Percentiles rank a stretch among this genome's conserved stretches.
Evolutionary conservation across 2,888 invertebrate species (phyloP).

Genomic region (Acronicta leporina): DNA sequence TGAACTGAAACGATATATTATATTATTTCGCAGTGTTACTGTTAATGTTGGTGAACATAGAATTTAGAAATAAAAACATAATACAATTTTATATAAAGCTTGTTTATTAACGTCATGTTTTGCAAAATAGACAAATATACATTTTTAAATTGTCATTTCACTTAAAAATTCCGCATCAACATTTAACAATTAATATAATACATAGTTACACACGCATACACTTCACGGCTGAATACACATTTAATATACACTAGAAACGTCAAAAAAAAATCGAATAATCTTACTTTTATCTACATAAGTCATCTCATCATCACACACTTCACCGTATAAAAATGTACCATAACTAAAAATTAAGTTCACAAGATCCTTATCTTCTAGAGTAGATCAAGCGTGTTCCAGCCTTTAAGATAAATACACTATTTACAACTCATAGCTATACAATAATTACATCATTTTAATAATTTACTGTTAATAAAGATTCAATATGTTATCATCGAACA

Average conservation of each 20-base stretch:
- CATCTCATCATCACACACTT: constrained; percentile 17
- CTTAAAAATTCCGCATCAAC: constrained; percentile 86
- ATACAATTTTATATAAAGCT: constrained; percentile 80
- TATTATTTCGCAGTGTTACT: neutral
- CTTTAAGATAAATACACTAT: constrained; percentile 55
- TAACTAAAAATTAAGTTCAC: constrained; percentile 29
- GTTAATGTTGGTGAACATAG: neutral
- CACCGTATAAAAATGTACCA: constrained; percentile 31
- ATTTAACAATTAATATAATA: constrained; percentile 85
- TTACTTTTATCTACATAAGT: constrained; percentile 39
- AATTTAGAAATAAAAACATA: constrained; percentile 25
- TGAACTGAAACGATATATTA: constrained; percentile 10
- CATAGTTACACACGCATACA: constrained; percentile 77
- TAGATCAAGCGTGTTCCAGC: constrained; percentile 41
- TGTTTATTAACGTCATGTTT: constrained; percentile 89
- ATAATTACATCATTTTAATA: constrained; percentile 48
- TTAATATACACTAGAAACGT: constrained; percentile 46
- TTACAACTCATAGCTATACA: constrained; percentile 58
- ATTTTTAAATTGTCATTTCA: constrained; percentile 82
- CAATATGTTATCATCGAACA: constrained; percentile 52
- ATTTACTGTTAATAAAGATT: constrained; percentile 56
- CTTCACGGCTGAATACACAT: constrained; percentile 53
- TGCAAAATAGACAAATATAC: constrained; percentile 89
- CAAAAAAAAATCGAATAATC: constrained; percentile 25
- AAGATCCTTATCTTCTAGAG: constrained; percentile 25